Evolutionary conservation across 2,888 invertebrate genomes (phyloP).

Genomic region (Agonopterix subpropinquella): DNA sequence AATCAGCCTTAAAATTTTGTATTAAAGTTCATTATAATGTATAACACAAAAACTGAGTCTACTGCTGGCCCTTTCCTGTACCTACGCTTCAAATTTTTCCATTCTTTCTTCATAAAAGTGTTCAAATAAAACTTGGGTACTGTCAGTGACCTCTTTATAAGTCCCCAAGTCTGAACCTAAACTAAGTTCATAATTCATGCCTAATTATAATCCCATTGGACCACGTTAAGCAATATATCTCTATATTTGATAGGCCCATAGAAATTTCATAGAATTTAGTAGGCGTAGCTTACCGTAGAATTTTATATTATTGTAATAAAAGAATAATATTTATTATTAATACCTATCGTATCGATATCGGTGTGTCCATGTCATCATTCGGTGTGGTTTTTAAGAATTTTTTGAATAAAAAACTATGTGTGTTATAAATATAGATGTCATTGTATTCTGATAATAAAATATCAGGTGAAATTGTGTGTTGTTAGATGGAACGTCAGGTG

Average conservation of each 20-base stretch:
- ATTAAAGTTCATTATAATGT: too few species aligned
- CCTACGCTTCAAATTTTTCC: constrained; percentile 4
- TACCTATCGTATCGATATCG: constrained; percentile 19
- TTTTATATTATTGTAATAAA: constrained; percentile 50
- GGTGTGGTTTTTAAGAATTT: constrained; percentile 13
- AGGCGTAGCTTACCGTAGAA: constrained; percentile 63
- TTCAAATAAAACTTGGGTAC: constrained; percentile 15
- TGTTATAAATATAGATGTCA: constrained; percentile 11
- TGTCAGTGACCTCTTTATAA: not conserved
- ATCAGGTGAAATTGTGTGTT: not conserved
- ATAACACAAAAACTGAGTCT: constrained; percentile 13
- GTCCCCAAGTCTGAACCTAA: constrained; percentile 32
- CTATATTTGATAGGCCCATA: constrained; percentile 59
- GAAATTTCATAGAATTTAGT: constrained; percentile 51
- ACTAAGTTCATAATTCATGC: constrained; percentile 34
- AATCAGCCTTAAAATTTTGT: too few species aligned
- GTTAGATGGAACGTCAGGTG: too few species aligned
- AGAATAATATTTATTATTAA: constrained; percentile 10
- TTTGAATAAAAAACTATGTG: constrained; percentile 9
- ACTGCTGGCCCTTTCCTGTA: constrained; percentile 24
- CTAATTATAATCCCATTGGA: constrained; percentile 64
- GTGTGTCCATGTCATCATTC: constrained; percentile 32
- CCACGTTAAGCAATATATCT: constrained; percentile 71
- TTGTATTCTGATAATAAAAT: not conserved
- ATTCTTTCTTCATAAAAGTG: constrained; percentile 14